phyloP scores from a whole-genome alignment of 2,113 vertebrate genomes.

The Gasterosteus aculeatus region DNA sequence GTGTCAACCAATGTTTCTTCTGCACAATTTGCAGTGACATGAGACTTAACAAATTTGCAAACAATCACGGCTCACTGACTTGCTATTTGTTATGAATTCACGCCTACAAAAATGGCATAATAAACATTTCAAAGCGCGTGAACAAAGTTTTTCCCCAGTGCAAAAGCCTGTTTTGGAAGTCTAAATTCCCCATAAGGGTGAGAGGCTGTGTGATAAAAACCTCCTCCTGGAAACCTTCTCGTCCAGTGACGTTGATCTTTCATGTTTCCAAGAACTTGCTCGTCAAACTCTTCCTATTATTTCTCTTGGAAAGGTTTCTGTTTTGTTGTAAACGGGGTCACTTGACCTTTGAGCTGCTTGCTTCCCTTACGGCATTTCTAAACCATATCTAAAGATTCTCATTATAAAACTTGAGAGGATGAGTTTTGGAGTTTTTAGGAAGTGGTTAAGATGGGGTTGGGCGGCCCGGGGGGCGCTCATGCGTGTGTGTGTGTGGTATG shows the following conservation, averaged over 20 bases:
- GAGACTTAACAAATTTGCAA: conserved; percentile 38
- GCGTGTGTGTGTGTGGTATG: conserved; percentile 35
- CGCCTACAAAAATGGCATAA: conserved; percentile 15
- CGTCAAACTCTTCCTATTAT: conserved; percentile 38
- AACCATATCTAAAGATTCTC: neutral
- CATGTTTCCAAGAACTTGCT: conserved; percentile 45
- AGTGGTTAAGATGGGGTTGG: conserved; percentile 3
- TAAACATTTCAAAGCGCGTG: conserved; percentile 29
- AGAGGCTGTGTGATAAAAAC: conserved; percentile 24
- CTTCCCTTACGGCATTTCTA: neutral
- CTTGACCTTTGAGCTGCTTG: conserved; percentile 25
- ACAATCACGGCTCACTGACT: conserved; percentile 17
- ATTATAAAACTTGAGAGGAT: conserved; percentile 3
- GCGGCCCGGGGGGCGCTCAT: conserved; percentile 13
- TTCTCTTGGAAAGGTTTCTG: conserved; percentile 45
- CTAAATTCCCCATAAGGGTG: conserved; percentile 40
- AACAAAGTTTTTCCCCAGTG: conserved; percentile 4
- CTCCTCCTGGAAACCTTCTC: conserved; percentile 31
- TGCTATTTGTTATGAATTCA: conserved; percentile 42
- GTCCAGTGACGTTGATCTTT: conserved; percentile 26
- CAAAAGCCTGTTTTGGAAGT: conserved; percentile 29
- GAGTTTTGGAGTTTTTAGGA: conserved; percentile 19
- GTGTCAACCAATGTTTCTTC: conserved; percentile 20
- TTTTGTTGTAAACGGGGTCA: conserved; percentile 19
- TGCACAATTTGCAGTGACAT: conserved; percentile 48